A percentile compares a stretch with the other conserved stretches of the same genome.
phyloP scores from a whole-genome alignment of 2,797 vertebrate genomes.

The Tauraco hartlaubi region DNA sequence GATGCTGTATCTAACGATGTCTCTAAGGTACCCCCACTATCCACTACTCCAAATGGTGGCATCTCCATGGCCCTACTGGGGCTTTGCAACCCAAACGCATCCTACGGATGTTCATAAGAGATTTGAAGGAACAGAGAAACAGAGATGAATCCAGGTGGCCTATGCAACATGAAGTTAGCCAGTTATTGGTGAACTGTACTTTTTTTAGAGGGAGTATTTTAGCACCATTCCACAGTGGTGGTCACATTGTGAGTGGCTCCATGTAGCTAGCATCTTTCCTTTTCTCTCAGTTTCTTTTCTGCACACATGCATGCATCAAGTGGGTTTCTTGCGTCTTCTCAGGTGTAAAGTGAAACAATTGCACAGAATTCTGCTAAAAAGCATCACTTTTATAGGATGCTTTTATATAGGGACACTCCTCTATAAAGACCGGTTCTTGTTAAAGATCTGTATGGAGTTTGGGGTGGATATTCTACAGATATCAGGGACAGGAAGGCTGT shows the following conservation, averaged over 20 bases:
- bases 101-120: not conserved
- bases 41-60: fast-evolving
- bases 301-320: fast-evolving
- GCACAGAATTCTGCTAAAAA: not conserved
- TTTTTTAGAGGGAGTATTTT: no score
- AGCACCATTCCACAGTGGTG: not conserved
- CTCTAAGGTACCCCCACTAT: fast-evolving
- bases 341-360: not conserved
- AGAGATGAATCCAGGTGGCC: not conserved
- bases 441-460: fast-evolving
- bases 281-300: not conserved
- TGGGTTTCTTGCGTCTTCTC: not conserved
- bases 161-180: fast-evolving
- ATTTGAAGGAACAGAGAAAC: not conserved
- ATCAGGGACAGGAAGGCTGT: not conserved
- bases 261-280: not conserved
- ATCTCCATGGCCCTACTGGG: not conserved
- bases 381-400: not conserved
- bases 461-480: not conserved
- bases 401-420: not conserved
- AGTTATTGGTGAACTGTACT: not conserved
- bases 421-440: fast-evolving
- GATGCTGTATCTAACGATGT: not conserved
- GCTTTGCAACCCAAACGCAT: not conserved
- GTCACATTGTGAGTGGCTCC: not conserved